Evolutionary conservation across 1,140 invertebrate genomes (phyloP).

Genomic region (Plutomurus gul): DNA sequence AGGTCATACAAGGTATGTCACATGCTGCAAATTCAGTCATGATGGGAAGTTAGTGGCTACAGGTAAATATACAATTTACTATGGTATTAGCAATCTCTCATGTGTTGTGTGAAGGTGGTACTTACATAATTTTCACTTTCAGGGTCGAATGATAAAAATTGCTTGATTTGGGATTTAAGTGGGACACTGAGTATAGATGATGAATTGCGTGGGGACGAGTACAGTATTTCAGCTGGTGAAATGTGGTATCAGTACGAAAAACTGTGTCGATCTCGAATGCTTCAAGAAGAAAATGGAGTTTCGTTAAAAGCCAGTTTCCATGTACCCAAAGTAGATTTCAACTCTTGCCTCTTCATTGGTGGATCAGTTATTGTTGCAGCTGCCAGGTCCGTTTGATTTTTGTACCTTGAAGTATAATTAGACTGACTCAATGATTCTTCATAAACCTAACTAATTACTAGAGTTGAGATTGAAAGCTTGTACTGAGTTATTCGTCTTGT

Average conservation of each 20-base stretch:
- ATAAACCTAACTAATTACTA: too few relatives aligned
- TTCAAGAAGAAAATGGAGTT: slow-evolving; percentile 49
- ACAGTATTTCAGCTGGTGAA: slow-evolving; percentile 43
- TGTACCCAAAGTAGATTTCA: slow-evolving; percentile 52
- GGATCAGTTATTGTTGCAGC: slow-evolving; percentile 45
- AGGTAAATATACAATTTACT: slow-evolving; percentile 57
- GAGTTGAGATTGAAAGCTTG: too few relatives aligned
- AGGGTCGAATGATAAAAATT: slow-evolving; percentile 74
- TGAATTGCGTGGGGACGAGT: slow-evolving; percentile 39
- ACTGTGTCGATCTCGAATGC: slow-evolving; percentile 51
- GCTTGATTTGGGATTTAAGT: slow-evolving; percentile 68
- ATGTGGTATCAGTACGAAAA: slow-evolving; percentile 54
- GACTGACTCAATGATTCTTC: too few relatives aligned
- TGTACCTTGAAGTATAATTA: too few relatives aligned
- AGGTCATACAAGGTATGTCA: slow-evolving; percentile 70
- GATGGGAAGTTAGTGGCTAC: slow-evolving; percentile 68
- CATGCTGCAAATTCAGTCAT: slow-evolving; percentile 71
- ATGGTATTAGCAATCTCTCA: background rate
- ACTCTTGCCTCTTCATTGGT: slow-evolving; percentile 50
- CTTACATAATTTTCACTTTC: slow-evolving; percentile 37
- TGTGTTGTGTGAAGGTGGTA: background rate
- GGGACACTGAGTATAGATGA: slow-evolving; percentile 40
- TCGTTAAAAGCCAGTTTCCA: slow-evolving; percentile 34
- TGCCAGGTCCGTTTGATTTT: slow-evolving; percentile 44
- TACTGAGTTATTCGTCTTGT: too few relatives aligned